Conservation (phyloP, 2,888 invertebrate species). For the Seira musarum region DNA sequence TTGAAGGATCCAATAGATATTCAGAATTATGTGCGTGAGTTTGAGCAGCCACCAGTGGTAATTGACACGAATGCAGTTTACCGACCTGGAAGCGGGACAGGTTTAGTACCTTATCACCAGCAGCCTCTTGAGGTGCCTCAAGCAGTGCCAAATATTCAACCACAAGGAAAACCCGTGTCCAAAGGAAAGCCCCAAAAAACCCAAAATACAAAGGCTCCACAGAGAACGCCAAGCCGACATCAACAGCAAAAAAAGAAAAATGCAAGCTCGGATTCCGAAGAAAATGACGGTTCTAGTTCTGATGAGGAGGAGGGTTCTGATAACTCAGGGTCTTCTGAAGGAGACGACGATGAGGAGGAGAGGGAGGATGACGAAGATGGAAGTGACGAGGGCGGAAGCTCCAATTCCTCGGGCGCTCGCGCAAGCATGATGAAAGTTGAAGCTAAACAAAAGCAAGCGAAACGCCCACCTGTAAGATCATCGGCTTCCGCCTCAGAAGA, state of each 20-base stretch:
- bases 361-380: neutral
- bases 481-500: neutral
- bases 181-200: neutral
- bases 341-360: constrained; percentile 25
- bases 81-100: constrained; percentile 3
- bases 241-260: neutral
- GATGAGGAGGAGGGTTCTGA: too few species aligned
- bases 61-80: constrained; percentile 21
- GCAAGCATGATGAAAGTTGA: neutral
- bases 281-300: too few species aligned
- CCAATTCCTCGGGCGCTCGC: neutral
- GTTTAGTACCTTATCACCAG: neutral
- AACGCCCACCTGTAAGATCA: neutral
- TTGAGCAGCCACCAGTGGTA: constrained; percentile 28
- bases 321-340: constrained; percentile 20
- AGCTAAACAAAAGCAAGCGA: neutral
- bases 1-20: neutral
- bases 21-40: constrained; percentile 16
- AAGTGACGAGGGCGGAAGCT: constrained; percentile 19
- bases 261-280: constrained; percentile 19
- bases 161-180: neutral
- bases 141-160: too few species aligned
- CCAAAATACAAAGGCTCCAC: neutral
- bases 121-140: neutral
- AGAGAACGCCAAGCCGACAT: neutral